Conservation (phyloP, 2,113 vertebrate genomes). For the Manacus vitellinus region DNA sequence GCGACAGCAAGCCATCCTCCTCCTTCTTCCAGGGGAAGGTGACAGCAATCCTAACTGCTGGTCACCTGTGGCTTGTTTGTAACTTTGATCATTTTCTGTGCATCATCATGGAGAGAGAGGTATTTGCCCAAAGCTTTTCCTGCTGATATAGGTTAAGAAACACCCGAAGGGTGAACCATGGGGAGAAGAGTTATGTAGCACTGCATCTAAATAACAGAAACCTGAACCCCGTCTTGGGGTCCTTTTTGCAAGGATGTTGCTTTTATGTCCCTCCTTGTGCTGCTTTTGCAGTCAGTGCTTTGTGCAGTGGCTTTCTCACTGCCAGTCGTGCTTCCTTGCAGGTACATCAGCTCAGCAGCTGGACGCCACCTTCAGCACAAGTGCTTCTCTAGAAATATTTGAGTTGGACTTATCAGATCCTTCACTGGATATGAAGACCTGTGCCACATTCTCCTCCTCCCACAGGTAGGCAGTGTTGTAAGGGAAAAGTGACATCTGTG, state of each 20-base stretch:
- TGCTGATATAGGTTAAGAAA: neutral
- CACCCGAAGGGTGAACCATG: rapidly evolving
- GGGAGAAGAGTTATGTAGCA: neutral
- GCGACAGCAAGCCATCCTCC: neutral
- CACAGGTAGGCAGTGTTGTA: constrained; percentile 80
- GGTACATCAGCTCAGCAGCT: constrained; percentile 97
- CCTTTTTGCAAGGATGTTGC: neutral
- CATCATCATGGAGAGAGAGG: neutral
- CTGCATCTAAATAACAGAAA: neutral
- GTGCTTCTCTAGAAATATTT: constrained; percentile 92
- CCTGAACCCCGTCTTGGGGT: neutral
- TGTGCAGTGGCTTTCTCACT: neutral
- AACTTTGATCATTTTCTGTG: rapidly evolving
- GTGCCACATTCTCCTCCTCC: constrained; percentile 85
- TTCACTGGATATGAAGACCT: constrained; percentile 90
- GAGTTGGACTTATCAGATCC: constrained; percentile 90
- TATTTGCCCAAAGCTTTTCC: neutral
- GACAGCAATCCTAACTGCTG: neutral
- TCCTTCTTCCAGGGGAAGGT: neutral
- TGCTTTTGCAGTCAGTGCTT: neutral
- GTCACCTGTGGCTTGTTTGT: neutral
- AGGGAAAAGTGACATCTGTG: neutral
- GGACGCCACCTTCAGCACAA: constrained; percentile 96
- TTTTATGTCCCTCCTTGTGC: neutral
- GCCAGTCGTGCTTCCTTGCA: constrained; percentile 21